Base-by-base conservation (phyloP, 2,888 invertebrate genomes). In the Acrocyrtus sp. region DNA sequence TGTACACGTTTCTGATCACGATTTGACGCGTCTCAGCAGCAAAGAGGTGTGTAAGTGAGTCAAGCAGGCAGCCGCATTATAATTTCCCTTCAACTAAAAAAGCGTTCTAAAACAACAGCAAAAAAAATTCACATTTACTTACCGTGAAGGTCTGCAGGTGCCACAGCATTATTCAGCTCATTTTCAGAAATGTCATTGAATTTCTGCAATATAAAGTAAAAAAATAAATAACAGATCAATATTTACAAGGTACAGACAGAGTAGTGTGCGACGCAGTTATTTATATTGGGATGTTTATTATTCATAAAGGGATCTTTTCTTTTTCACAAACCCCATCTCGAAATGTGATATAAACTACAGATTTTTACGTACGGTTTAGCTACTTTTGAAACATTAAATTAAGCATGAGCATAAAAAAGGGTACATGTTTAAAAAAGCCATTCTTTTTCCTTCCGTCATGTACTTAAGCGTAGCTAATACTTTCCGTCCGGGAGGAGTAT, bases 171-270 rank as follows among this genome's bases (percentile, higher is more conserved):
- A 60, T 73, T 67, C 56, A 74, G 34, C 17, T 76, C 74, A 48
- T 21, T 74, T 54, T 79, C 78, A 15, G 77, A 63, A 39, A 76
- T 68, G 51, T 79, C 78, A 74, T 75, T 74, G 53, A 77, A 78
- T 62, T 72, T 75, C 79, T 79, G 57, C 39, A 69, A 62, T 34
- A 51, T 53, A 66, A 48, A 15, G 60, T 53, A 41, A 51, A 41
- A 56, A 45, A 47, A 54, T 24, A 39, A 54, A 24, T 24, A 70
- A n/a, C n/a, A n/a, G n/a, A n/a, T n/a, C n/a, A n/a, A n/a, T n/a
- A n/a, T n/a, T n/a, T n/a, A n/a, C n/a, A n/a, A n/a, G n/a, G n/a
- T n/a, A n/a, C n/a, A n/a, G n/a, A n/a, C n/a, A n/a, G n/a, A n/a
- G n/a, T n/a, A n/a, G n/a, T n/a, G n/a, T n/a, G n/a, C n/a, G n/a